Base-by-base conservation (phyloP, 2,797 vertebrate species). In the Platyrinchus mystaceus region DNA sequence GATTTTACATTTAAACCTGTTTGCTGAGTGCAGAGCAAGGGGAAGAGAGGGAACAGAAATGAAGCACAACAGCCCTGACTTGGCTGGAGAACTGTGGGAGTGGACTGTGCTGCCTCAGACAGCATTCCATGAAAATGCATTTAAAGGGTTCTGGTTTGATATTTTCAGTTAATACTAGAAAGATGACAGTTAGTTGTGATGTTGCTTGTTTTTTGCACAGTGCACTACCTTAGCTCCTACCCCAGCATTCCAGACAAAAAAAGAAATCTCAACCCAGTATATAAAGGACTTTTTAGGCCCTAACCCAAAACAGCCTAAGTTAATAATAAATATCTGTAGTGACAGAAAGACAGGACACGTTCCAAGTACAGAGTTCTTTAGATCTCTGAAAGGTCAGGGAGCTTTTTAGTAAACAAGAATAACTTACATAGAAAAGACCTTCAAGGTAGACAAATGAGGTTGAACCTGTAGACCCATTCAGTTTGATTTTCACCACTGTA, bases 311-410 rank as follows among this genome's bases (percentile, higher is more conserved):
- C 46, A 86, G 87, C 28, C 6, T 23, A 91, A 86, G 69, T 86
- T 88, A 94, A 88, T 32, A 81, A 76, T 66, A 83, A 90, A 62
- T 86, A 94, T 66, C 62, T 55, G 50, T 30, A 94, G 62, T 36
- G 83, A 94, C 91, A 94, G 62, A 84, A 90, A 90, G 70, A 86
- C 66, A 78, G 84, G 69, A 69, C 30, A 62, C 14, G 52, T 69
- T 62, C 49, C 16, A 68, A 85, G 23, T 36, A 84, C 4, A 43
- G 49, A 92, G 68, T 62, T 55, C 47, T 81, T 67, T 52, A 71
- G 39, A 84, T 76, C 66, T 73, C 75, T 26, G 10, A 95, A 96
- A 95, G 87, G 85, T 94, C 91, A 91, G 50, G 62, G 43, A 86
- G 69, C 26, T 67, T 89, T 67, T 66, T 32, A 32, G 75, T 84